These are phyloP conservation scores for Lampropteryx suffumata DNA, from an alignment of 2,888 invertebrate genomes.

Conservation along the genomic window DNA sequence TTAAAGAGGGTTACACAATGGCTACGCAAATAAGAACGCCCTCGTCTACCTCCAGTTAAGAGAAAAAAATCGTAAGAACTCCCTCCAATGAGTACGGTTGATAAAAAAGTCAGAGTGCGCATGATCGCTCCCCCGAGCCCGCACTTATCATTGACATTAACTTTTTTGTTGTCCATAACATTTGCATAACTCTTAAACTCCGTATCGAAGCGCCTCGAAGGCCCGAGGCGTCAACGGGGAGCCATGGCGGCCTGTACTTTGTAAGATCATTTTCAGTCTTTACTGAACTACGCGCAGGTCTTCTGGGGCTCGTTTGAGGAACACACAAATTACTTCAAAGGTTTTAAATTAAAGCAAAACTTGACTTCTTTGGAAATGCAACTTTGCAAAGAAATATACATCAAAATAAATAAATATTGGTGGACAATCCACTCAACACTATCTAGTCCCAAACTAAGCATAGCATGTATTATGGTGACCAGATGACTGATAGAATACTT, in stretches of 20 bases:
- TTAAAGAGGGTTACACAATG: conserved; percentile 62
- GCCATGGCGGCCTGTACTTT: conserved; percentile 66
- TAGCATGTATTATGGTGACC: too few species aligned
- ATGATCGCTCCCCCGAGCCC: conserved; percentile 68
- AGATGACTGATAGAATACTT: too few species aligned
- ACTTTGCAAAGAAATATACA: background rate
- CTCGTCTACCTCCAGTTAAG: conserved; percentile 41
- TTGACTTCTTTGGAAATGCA: background rate
- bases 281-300: conserved; percentile 56
- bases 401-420: too few species aligned
- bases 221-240: conserved; percentile 67
- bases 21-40: conserved; percentile 49
- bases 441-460: too few species aligned
- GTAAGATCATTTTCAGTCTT: conserved; percentile 81
- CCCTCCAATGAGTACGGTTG: conserved; percentile 23
- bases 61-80: conserved; percentile 40
- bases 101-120: conserved; percentile 51
- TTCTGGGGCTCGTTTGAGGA: conserved; percentile 55
- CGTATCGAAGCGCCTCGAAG: conserved; percentile 64
- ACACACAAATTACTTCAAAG: conserved; percentile 1
- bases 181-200: conserved; percentile 80
- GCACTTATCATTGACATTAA: conserved; percentile 81
- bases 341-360: background rate
- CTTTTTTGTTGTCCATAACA: conserved; percentile 83
- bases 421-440: too few species aligned